Conservation (phyloP, 2,888 invertebrate species). For the Galeruca laticollis region DNA sequence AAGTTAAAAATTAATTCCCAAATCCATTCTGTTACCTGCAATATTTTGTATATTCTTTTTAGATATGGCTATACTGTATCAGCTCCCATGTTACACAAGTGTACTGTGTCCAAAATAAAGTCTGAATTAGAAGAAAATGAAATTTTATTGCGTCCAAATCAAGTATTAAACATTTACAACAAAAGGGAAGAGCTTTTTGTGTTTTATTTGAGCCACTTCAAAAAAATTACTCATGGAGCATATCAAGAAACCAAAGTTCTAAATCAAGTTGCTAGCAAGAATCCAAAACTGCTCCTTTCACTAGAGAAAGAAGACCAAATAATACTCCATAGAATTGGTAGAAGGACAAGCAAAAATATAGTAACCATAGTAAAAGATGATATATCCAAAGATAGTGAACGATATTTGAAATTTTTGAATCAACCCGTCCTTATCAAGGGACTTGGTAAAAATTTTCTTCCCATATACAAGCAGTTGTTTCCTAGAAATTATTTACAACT, state of each 20-base stretch:
- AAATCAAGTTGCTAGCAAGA: slow-evolving; percentile 41
- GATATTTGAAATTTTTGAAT: slow-evolving; percentile 36
- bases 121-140: slow-evolving; percentile 41
- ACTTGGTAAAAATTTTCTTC: slow-evolving; percentile 37
- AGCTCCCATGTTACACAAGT: slow-evolving; percentile 47
- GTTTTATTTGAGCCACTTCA: slow-evolving; percentile 42
- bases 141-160: slow-evolving; percentile 44
- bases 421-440: slow-evolving; percentile 38
- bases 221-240: neutral
- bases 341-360: slow-evolving; percentile 43
- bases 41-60: slow-evolving; percentile 2
- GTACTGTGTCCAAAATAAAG: slow-evolving; percentile 47
- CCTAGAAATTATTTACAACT: slow-evolving; percentile 26
- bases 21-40: neutral
- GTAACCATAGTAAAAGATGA: slow-evolving; percentile 38
- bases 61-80: slow-evolving; percentile 52
- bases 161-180: slow-evolving; percentile 47
- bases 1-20: too few relatives aligned
- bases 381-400: slow-evolving; percentile 33
- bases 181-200: slow-evolving; percentile 43
- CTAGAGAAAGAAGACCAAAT: slow-evolving; percentile 32
- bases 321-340: slow-evolving; percentile 32
- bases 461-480: slow-evolving; percentile 39
- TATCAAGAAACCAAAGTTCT: slow-evolving; percentile 42
- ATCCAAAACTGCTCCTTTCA: slow-evolving; percentile 42